Percentiles rank a stretch among this genome's conserved stretches.
phyloP scores from a whole-genome alignment of 2,797 vertebrate genomes.

The Mormyrops attenuatus region DNA sequence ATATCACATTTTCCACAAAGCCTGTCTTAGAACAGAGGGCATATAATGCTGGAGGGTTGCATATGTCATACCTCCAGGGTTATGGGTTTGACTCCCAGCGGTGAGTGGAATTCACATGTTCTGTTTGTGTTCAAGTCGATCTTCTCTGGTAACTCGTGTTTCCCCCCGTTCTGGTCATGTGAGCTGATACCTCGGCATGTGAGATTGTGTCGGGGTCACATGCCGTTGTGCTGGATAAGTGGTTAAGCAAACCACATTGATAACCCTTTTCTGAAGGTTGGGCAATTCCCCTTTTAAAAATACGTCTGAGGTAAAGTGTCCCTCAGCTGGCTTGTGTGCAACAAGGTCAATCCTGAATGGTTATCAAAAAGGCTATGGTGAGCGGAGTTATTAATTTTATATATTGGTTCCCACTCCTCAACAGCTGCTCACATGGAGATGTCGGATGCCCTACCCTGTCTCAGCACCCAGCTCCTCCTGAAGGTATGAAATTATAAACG shows the following conservation, averaged over 20 bases:
- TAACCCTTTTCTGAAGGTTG: neutral
- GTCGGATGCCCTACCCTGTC: neutral
- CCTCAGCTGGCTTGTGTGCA: neutral
- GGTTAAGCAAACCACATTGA: neutral
- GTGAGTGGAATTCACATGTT: no score
- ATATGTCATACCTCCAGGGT: neutral
- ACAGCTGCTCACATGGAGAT: neutral
- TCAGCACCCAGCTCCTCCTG: neutral
- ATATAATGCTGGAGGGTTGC: neutral
- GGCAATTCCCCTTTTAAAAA: neutral
- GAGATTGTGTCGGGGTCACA: neutral
- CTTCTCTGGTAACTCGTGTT: no score
- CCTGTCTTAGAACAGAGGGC: neutral
- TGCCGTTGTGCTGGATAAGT: neutral
- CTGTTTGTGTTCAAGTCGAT: no score
- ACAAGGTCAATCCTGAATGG: neutral
- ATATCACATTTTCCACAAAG: neutral
- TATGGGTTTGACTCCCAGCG: neutral
- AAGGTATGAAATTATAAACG: neutral
- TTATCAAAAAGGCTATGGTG: neutral
- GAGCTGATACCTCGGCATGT: neutral
- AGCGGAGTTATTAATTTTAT: neutral
- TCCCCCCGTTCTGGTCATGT: neutral
- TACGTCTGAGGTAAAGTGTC: neutral
- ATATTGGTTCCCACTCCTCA: neutral